Conservation (phyloP, 30 jellyfish, hydroid and myxozoan species). For the Sanderia malayensis region DNA sequence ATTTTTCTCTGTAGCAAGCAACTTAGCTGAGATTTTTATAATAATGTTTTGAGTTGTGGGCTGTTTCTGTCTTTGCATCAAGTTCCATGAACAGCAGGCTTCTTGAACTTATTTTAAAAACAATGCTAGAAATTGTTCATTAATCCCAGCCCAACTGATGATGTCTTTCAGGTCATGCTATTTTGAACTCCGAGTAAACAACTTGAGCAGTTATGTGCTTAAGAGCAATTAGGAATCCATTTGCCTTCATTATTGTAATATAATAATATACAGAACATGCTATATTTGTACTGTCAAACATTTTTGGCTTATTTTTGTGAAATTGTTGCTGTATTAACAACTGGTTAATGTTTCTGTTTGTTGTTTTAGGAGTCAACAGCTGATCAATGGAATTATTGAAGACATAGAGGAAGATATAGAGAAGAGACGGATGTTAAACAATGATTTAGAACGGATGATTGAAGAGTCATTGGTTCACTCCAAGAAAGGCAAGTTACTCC, state of each 20-base stretch:
- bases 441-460: constrained; percentile 33
- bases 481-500: constrained; percentile 24
- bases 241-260: too few relatives aligned
- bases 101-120: too few relatives aligned
- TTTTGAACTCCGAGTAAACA: background rate
- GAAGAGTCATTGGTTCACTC: constrained; percentile 35
- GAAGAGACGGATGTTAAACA: constrained; percentile 14
- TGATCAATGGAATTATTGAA: constrained; percentile 9
- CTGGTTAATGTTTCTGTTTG: background rate
- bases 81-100: too few relatives aligned
- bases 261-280: background rate
- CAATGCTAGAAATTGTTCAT: too few relatives aligned
- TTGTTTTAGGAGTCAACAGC: constrained; percentile 12
- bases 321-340: background rate
- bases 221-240: background rate
- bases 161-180: background rate
- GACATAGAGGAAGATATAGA: constrained; percentile 35
- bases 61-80: too few relatives aligned
- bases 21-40: too few relatives aligned
- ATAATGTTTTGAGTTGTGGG: too few relatives aligned
- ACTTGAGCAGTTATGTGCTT: background rate
- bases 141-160: too few relatives aligned
- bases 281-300: background rate
- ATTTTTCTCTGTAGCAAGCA: too few relatives aligned
- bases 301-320: background rate